Conservation (phyloP, 2,888 invertebrate genomes). For the Catocala nupta region DNA sequence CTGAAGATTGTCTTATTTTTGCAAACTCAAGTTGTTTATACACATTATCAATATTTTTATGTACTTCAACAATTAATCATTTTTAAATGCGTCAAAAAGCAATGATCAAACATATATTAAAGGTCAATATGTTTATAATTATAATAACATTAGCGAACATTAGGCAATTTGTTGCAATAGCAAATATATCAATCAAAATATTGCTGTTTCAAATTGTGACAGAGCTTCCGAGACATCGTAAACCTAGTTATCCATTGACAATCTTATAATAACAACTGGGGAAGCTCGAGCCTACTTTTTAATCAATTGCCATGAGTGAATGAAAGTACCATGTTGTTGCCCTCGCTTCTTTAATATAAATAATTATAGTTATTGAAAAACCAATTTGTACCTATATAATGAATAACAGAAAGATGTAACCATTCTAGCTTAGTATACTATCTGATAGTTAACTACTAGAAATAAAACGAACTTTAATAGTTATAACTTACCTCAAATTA, state of each 20-base stretch:
- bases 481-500: no score
- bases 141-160: constrained; percentile 22
- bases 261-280: constrained; percentile 5
- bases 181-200: constrained; percentile 55
- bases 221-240: constrained; percentile 45
- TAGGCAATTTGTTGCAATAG: constrained; percentile 43
- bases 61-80: neutral
- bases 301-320: constrained; percentile 1
- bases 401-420: no score
- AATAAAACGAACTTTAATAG: no score
- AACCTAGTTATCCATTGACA: constrained; percentile 55
- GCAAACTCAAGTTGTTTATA: no score
- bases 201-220: constrained; percentile 39
- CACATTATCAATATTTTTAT: no score
- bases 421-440: no score
- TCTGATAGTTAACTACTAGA: no score
- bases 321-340: neutral
- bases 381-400: no score
- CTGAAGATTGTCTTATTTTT: no score
- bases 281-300: constrained; percentile 1
- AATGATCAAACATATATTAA: constrained; percentile 2
- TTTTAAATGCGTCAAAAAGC: neutral
- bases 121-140: neutral
- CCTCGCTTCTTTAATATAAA: no score
- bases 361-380: no score